Conservation (phyloP, 2,888 invertebrate genomes). For the Leistus spinibarbis region DNA sequence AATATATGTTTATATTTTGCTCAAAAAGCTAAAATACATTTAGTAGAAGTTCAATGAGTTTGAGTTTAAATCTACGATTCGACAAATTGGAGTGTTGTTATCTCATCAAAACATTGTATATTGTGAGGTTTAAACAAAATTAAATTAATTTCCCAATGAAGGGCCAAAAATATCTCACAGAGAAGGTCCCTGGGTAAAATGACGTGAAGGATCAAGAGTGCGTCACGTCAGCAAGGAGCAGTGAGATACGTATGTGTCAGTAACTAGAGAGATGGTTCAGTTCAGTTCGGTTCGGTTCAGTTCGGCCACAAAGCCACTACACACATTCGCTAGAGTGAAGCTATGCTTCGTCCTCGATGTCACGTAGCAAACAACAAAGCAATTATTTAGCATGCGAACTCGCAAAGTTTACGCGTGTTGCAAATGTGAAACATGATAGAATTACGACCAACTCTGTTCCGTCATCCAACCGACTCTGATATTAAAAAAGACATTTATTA, state of each 20-base stretch:
- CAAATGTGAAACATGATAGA: conserved; percentile 38
- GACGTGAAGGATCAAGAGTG: neutral
- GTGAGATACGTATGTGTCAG: neutral
- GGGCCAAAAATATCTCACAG: too few species aligned
- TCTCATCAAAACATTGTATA: too few species aligned
- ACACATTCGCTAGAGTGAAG: neutral
- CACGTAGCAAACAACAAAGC: conserved; percentile 38
- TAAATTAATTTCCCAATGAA: too few species aligned
- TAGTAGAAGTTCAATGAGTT: too few species aligned
- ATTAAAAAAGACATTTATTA: conserved; percentile 40
- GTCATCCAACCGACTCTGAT: conserved; percentile 23
- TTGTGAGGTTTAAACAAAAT: too few species aligned
- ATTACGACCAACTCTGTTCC: conserved; percentile 29
- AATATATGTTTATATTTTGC: too few species aligned
- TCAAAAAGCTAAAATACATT: too few species aligned
- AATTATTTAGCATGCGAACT: conserved; percentile 36
- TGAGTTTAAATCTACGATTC: too few species aligned
- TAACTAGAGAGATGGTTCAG: neutral
- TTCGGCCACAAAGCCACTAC: neutral
- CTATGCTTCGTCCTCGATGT: conserved; percentile 20
- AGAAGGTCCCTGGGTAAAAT: neutral
- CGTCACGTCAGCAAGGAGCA: neutral
- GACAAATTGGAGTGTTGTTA: too few species aligned
- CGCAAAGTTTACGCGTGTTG: conserved; percentile 25
- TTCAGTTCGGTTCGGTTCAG: too few species aligned